Evolutionary conservation across 1,140 invertebrate genomes (phyloP).

Genomic region (Zophobas morio): DNA sequence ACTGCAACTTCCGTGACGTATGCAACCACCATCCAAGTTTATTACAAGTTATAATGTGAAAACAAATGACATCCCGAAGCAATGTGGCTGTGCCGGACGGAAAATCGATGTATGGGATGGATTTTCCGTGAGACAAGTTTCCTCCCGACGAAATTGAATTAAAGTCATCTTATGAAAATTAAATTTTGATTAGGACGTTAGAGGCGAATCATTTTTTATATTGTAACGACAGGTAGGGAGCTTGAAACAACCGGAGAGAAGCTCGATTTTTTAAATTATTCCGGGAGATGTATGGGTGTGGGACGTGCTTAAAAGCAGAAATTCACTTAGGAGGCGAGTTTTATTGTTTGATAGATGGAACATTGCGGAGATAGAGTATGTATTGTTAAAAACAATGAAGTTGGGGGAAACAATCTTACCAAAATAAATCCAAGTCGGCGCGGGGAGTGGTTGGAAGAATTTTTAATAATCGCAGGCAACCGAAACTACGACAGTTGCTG

Average conservation of each 20-base stretch:
- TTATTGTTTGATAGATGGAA: no score
- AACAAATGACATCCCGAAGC: conserved; percentile 54
- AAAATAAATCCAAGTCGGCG: no score
- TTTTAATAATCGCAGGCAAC: no score
- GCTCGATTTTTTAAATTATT: conserved; percentile 7
- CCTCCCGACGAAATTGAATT: conserved; percentile 42
- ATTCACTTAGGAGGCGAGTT: not conserved
- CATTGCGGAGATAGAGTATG: no score
- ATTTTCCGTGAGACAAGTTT: conserved; percentile 15
- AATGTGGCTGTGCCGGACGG: conserved; percentile 49
- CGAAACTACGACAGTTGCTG: no score
- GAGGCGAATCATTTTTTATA: conserved; percentile 33
- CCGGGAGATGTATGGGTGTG: not conserved
- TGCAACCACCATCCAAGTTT: conserved; percentile 47
- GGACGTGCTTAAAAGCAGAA: not conserved
- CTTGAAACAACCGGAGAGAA: not conserved
- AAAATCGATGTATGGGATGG: conserved; percentile 51
- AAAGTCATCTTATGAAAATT: conserved; percentile 39
- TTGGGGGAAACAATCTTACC: no score
- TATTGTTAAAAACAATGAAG: no score
- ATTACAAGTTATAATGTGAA: conserved; percentile 51
- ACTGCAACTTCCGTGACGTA: conserved; percentile 34
- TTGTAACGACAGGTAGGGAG: conserved; percentile 2
- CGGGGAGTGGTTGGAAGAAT: no score
- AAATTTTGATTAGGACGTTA: conserved; percentile 39